Conservation (phyloP, 1,140 invertebrate genomes). For the Patella vulgata region DNA sequence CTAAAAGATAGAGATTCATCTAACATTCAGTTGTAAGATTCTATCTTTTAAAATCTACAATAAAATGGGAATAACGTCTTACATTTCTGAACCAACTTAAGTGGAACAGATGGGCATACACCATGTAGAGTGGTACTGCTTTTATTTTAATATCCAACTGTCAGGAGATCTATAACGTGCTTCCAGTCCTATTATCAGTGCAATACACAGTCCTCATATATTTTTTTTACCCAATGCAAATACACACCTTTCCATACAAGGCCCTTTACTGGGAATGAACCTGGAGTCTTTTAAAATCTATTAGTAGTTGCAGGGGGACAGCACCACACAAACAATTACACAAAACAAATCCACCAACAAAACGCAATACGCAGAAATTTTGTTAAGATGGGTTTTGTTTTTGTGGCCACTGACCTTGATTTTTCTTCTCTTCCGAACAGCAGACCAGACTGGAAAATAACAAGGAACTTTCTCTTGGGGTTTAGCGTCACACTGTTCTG, state of each 20-base stretch:
- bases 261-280: too few relatives aligned
- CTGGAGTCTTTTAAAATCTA: too few relatives aligned
- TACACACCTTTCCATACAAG: too few relatives aligned
- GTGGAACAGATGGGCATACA: neutral
- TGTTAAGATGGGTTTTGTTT: too few relatives aligned
- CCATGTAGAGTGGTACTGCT: neutral
- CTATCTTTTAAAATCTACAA: neutral
- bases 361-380: too few relatives aligned
- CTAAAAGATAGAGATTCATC: conserved; percentile 70
- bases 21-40: conserved; percentile 34
- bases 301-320: too few relatives aligned
- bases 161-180: too few relatives aligned
- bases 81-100: neutral
- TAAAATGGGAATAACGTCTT: neutral
- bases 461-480: neutral
- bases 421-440: neutral
- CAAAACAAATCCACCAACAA: too few relatives aligned
- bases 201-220: neutral
- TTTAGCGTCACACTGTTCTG: too few relatives aligned
- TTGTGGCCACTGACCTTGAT: neutral
- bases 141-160: neutral
- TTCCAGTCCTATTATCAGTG: neutral
- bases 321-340: too few relatives aligned
- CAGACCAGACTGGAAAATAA: neutral
- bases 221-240: neutral